phyloP scores from a whole-genome alignment of 2,113 vertebrate genomes.

The Nestor notabilis region DNA sequence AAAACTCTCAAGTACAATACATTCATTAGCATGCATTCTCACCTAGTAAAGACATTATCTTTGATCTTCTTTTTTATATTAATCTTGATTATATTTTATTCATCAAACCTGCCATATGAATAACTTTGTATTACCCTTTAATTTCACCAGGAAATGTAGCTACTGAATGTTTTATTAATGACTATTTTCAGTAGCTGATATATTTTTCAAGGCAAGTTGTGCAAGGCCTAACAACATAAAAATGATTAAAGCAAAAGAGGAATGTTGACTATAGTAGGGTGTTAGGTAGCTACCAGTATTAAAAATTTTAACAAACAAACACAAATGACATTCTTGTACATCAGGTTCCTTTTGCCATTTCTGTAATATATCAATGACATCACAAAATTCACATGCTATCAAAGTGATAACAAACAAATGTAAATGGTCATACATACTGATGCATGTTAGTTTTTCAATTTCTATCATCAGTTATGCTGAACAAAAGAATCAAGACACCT shows the following conservation, averaged over 20 bases:
- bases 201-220: constrained; percentile 18
- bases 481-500: not conserved
- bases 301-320: constrained; percentile 53
- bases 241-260: not conserved
- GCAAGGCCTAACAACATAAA: not conserved
- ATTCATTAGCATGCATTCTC: not conserved
- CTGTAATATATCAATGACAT: constrained; percentile 2
- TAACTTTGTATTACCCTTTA: constrained; percentile 22
- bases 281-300: not conserved
- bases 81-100: constrained; percentile 12
- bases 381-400: constrained; percentile 27
- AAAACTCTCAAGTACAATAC: not conserved
- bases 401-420: constrained; percentile 25
- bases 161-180: not conserved
- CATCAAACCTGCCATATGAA: not conserved
- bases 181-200: not conserved
- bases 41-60: not conserved
- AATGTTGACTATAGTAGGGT: not conserved
- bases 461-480: not conserved
- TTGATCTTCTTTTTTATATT: not conserved
- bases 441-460: not conserved
- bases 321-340: not conserved
- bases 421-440: not conserved
- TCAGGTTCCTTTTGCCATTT: constrained; percentile 27
- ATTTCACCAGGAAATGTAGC: constrained; percentile 18